phyloP scores from a whole-genome alignment of 2,113 vertebrate genomes.

The Pelvicachromis taeniatus region DNA sequence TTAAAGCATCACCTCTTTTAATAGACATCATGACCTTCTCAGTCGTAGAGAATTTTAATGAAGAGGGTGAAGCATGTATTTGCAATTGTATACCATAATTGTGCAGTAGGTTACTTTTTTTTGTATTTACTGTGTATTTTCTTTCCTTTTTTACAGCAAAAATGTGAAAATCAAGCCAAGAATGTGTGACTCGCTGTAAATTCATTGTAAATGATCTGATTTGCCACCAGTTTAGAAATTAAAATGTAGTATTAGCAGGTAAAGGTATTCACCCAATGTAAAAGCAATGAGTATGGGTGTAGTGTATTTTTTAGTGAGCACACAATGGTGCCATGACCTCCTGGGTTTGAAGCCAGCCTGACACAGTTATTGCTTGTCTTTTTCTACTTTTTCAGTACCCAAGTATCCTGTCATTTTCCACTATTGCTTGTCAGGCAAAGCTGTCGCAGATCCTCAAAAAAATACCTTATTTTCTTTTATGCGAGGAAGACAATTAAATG shows the following conservation, averaged over 20 bases:
- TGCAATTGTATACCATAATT: background rate
- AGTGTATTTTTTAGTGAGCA: background rate
- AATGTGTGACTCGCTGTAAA: background rate
- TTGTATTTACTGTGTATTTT: background rate
- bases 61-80: background rate
- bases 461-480: background rate
- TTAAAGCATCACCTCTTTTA: background rate
- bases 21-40: background rate
- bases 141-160: background rate
- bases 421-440: background rate
- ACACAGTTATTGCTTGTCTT: background rate
- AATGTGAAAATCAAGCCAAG: background rate
- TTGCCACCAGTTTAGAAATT: background rate
- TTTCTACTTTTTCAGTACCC: background rate
- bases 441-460: background rate
- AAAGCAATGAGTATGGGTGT: background rate
- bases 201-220: background rate
- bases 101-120: rapidly evolving
- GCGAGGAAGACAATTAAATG: background rate
- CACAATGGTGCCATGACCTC: background rate
- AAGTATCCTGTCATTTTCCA: background rate
- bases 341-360: background rate
- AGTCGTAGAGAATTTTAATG: background rate
- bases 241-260: background rate
- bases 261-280: background rate